A percentile compares a stretch with the other conserved stretches of the same genome.
Conservation (phyloP, 2,797 vertebrate species). For the Carcharodon carcharias region DNA sequence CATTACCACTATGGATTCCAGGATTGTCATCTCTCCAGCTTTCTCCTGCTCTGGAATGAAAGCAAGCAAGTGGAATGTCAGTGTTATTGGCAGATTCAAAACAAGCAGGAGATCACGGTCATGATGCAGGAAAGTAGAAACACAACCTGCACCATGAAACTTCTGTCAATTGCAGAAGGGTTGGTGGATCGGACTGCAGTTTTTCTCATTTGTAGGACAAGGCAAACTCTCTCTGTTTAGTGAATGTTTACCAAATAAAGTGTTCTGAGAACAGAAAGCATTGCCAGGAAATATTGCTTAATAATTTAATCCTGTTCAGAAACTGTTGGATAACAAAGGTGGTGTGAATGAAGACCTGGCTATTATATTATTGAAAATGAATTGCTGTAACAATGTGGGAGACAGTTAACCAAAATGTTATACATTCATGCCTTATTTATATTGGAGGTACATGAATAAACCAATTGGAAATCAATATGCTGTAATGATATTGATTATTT, state of each 20-base stretch:
- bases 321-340: background rate
- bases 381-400: background rate
- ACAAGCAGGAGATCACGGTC: background rate
- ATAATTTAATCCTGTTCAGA: background rate
- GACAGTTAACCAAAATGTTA: background rate
- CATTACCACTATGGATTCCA: background rate
- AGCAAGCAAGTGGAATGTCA: background rate
- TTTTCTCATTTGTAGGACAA: background rate
- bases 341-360: background rate
- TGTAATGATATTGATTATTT: background rate
- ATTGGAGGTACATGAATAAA: background rate
- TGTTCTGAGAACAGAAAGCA: background rate
- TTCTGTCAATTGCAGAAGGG: background rate
- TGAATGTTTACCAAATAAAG: background rate
- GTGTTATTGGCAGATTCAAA: background rate
- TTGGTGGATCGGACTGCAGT: background rate
- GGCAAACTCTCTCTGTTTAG: background rate
- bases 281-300: background rate
- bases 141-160: background rate
- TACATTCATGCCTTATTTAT: background rate
- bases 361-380: background rate
- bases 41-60: background rate
- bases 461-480: background rate
- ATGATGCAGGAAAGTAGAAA: background rate
- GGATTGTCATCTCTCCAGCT: background rate